Base-by-base conservation (phyloP, 2,888 invertebrate species). In the Andrena bucephala region DNA sequence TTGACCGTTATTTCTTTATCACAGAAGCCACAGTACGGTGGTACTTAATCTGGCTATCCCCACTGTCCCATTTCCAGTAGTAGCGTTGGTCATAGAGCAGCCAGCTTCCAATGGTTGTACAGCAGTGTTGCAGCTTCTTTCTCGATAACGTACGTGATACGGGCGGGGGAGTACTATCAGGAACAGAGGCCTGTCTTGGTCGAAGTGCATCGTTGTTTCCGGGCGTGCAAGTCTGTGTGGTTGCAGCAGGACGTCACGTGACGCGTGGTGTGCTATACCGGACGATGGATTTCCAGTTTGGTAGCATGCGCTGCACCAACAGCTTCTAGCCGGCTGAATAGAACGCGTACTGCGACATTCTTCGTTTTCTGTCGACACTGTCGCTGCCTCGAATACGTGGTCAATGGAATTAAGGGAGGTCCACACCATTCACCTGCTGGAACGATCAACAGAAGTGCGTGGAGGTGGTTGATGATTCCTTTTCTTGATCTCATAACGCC, bases 221-320 rank as follows among this genome's bases (percentile, higher is more conserved):
- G 63, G 36, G 68, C 75, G 79, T 63, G 77, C 31, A 50, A 68
- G 76, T 48, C 59, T 31, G 54, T 29, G 68, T 24, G 77, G 60
- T 63, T 77, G 66, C 77, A 36, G 60, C 59, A 52, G 24, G 60
- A 48, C 71, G 60, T 81, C 67, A 66, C 75, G 77, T 68, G 77
- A 75, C 48, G 36, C n/a, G 70, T 60, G 68, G 65, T 84, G 54
- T 78, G 82, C 72, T 65, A 66, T 85, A 85, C 59, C 52, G 76
- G 27, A 81, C 80, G 85, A 86, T 83, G 85, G 78, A 84, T 87
- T 90, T 90, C 89, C 87, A 85, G 89, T 86, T 88, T 87, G 82
- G 79, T 84, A 83, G 85, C 85, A 67, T 63, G 81, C 67, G 33
- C 69, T 48, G 52, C 52, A 63, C 60, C 73, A 71, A n/a, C 50